Evolutionary conservation across 23 tunicate species (phyloP), one percentile per base, ranked within the genome.

Genomic region (Styela clava): DNA sequence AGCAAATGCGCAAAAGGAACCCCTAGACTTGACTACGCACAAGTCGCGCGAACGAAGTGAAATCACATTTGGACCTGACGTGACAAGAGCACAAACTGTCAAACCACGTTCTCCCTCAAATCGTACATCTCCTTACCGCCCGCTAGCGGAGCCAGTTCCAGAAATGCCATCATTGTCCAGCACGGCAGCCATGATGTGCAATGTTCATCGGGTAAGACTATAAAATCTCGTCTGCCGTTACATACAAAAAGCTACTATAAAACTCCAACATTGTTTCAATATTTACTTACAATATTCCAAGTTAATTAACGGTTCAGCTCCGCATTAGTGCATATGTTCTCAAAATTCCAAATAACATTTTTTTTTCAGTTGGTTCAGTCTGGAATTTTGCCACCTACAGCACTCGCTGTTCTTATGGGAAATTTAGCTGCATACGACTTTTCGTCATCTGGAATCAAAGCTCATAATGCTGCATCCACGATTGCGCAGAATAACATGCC

Each of bases 311-410:
- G n/a, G n/a, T n/a, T n/a, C n/a, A n/a, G n/a, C n/a, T n/a, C n/a
- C n/a, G n/a, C n/a, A n/a, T n/a, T n/a, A n/a, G n/a, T n/a, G n/a
- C n/a, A n/a, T n/a, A n/a, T n/a, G n/a, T n/a, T n/a, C n/a, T n/a
- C n/a, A n/a, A n/a, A n/a, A n/a, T n/a, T n/a, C n/a, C n/a, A n/a
- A n/a, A 30, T 52, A 68, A 30, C 81, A 51, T 35, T 37, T 26
- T 33, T 26, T 26, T 24, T 79, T 80, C 69, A 86, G 90, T 28
- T 86, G 28, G 61, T 86, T 20, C 90, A 67, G 33, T 79, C 62
- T 68, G 73, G 90, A 29, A 2, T 85, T 27, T 34, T 86, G 36
- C 78, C 84, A 33, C 90, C 90, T 22, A 32, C 81, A 20, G 70
- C 80, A 25, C 34, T 86, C 44, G 79, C 90, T 12, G 64, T 51